These are phyloP conservation scores for Cichlasoma orientale DNA, from an alignment of 2,797 vertebrate genomes.

Conservation along the genomic window DNA sequence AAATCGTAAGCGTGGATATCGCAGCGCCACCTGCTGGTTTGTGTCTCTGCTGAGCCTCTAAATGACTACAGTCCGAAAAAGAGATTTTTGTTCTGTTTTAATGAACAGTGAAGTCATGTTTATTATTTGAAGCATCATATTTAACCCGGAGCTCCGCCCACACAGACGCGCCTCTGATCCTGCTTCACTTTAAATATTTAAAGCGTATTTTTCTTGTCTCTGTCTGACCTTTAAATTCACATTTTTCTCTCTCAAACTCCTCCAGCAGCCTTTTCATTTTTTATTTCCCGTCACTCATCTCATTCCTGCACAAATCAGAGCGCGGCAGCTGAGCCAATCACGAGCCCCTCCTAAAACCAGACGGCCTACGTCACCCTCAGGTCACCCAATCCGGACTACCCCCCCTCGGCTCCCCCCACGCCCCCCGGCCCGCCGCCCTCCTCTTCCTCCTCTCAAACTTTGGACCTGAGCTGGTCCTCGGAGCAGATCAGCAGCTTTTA, in stretches of 20 bases:
- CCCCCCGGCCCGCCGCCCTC: constrained; percentile 24
- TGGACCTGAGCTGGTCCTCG: constrained; percentile 78
- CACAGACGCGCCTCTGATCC: too few relatives aligned
- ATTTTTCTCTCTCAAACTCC: background rate
- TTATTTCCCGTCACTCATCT: background rate
- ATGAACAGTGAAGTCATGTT: background rate
- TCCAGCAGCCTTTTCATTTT: too few relatives aligned
- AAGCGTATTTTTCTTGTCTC: background rate
- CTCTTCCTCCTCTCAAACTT: constrained; percentile 79
- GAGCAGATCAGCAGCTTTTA: constrained; percentile 83
- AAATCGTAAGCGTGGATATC: background rate
- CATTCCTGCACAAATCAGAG: background rate
- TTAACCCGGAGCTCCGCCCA: too few relatives aligned
- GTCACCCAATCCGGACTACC: constrained; percentile 72
- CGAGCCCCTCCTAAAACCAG: constrained; percentile 45
- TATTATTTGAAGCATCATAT: background rate
- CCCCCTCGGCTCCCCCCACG: constrained; percentile 29
- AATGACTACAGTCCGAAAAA: background rate
- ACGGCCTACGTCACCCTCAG: constrained; percentile 61
- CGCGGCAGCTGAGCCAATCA: constrained; percentile 74
- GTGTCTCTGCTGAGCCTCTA: background rate
- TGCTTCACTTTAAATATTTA: background rate
- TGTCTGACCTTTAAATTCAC: background rate
- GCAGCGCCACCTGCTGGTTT: background rate
- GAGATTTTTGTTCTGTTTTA: background rate